Evolutionary conservation across 2,797 vertebrate species (phyloP).

Genomic region (Macropodus opercularis): DNA sequence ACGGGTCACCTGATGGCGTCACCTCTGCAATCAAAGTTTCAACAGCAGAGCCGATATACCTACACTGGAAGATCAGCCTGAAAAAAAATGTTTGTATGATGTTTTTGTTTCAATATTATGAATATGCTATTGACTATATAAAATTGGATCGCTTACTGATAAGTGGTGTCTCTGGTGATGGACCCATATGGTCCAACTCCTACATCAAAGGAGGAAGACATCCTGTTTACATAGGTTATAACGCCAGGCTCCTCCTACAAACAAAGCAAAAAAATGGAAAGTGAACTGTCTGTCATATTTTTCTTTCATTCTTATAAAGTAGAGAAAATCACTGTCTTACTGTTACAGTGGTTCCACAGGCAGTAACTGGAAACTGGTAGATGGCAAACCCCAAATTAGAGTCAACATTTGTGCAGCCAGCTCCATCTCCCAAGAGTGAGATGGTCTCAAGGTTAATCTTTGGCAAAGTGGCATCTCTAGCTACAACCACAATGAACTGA

Average conservation of each 20-base stretch:
- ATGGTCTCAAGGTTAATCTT: constrained; percentile 60
- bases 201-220: constrained; percentile 67
- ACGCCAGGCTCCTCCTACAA: constrained; percentile 67
- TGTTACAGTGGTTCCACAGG: constrained; percentile 71
- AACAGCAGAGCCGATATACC: constrained; percentile 49
- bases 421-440: constrained; percentile 50
- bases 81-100: constrained; percentile 17
- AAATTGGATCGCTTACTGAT: constrained; percentile 59
- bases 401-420: constrained; percentile 59
- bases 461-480: constrained; percentile 71
- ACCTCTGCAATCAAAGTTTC: constrained; percentile 51
- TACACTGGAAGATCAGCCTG: constrained; percentile 72
- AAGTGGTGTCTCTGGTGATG: constrained; percentile 79
- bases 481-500: constrained; percentile 75
- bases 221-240: constrained; percentile 78
- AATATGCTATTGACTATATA: not conserved
- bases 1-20: accelerated
- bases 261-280: not conserved
- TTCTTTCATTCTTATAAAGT: not conserved
- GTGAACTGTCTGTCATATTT: not conserved
- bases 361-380: constrained; percentile 76
- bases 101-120: not conserved
- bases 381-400: constrained; percentile 73
- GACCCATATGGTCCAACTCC: constrained; percentile 43
- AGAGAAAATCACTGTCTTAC: constrained; percentile 47